Percentiles rank a stretch among this genome's conserved stretches.
Conservation (phyloP, 2,888 invertebrate species). For the Xestoiulus laeticollis region DNA sequence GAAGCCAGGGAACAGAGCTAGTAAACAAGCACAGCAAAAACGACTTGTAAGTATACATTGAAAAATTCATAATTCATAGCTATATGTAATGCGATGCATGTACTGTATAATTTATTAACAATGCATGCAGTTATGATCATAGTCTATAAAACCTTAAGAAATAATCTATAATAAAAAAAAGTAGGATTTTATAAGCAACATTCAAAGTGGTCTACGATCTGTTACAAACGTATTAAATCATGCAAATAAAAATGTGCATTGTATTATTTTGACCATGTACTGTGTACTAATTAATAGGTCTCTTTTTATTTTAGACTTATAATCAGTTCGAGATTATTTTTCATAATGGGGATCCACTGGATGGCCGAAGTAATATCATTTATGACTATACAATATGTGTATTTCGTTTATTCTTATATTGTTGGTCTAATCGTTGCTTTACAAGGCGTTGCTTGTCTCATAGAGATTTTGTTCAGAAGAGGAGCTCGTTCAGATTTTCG, state of each 20-base stretch:
- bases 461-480: not conserved
- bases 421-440: not conserved
- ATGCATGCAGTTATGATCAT: not conserved
- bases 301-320: not conserved
- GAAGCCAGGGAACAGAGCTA: conserved; percentile 51
- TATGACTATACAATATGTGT: not conserved
- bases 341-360: not conserved
- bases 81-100: not conserved
- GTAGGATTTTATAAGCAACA: not conserved
- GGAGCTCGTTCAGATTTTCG: not conserved
- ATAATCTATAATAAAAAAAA: not conserved
- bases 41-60: conserved; percentile 53
- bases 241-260: no score
- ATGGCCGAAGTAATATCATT: not conserved
- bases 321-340: not conserved
- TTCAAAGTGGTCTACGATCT: no score
- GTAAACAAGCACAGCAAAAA: conserved; percentile 54
- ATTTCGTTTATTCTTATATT: not conserved
- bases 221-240: no score
- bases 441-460: not conserved
- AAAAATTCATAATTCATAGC: not conserved
- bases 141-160: not conserved
- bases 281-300: not conserved
- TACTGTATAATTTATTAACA: no score
- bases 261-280: no score